Conservation (phyloP, 2,797 vertebrate species). For the Macrochelys suwanniensis region DNA sequence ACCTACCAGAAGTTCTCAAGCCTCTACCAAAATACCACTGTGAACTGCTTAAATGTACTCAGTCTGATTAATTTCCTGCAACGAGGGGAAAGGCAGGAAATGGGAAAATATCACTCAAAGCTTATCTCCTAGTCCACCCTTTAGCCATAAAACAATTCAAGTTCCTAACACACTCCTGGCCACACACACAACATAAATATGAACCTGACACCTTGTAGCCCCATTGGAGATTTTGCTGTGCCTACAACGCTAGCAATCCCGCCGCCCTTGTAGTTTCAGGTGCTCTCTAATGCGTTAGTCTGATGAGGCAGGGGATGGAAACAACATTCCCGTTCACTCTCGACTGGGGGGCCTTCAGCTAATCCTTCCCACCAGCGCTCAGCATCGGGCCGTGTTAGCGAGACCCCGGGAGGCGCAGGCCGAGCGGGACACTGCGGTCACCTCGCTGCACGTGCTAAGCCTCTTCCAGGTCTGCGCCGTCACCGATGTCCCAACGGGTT, state of each 20-base stretch:
- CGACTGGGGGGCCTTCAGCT: background rate
- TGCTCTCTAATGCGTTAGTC: too few species aligned
- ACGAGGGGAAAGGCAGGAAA: background rate
- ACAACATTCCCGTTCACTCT: too few species aligned
- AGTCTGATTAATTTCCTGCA: fast-evolving
- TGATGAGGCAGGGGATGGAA: background rate
- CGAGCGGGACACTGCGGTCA: too few species aligned
- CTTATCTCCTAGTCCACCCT: fast-evolving
- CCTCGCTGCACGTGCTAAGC: background rate
- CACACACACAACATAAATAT: background rate
- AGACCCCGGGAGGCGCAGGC: background rate
- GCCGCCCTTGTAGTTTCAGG: background rate
- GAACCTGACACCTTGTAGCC: background rate
- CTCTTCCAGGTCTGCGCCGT: background rate
- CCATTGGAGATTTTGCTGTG: background rate
- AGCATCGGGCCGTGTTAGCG: background rate
- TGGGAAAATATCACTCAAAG: fast-evolving
- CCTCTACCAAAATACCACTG: background rate
- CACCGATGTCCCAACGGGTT: background rate
- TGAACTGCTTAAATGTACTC: background rate
- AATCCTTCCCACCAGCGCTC: background rate
- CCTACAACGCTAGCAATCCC: background rate
- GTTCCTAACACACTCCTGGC: background rate
- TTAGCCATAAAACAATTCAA: fast-evolving
- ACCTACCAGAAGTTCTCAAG: background rate